Evolutionary conservation across 1,140 invertebrate species (phyloP).

Genomic region (Drosophila obscura): DNA sequence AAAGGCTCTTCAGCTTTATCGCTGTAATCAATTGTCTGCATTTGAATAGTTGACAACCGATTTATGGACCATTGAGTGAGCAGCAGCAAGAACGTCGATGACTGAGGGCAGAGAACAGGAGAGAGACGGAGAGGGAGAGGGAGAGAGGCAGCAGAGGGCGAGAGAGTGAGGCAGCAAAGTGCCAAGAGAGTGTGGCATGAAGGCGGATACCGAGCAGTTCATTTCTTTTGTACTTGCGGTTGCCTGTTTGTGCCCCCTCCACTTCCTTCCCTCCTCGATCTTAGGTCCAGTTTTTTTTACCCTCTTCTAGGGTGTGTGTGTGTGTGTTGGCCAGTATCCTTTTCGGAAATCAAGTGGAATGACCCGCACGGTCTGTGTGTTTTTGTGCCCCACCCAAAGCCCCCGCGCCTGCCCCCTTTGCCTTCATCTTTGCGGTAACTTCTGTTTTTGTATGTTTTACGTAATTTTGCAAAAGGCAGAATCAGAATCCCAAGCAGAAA

Average conservation of each 20-base stretch:
- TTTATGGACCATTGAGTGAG: conserved; percentile 80
- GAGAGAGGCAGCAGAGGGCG: background rate
- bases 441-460: conserved; percentile 82
- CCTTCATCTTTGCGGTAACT: conserved; percentile 43
- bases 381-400: conserved; percentile 10
- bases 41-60: conserved; percentile 82
- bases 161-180: conserved; percentile 3
- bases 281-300: conserved; percentile 34
- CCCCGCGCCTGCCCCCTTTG: conserved; percentile 1
- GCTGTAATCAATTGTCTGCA: conserved; percentile 82
- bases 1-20: conserved; percentile 81
- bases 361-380: conserved; percentile 62
- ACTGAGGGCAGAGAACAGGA: conserved; percentile 25
- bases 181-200: conserved; percentile 4
- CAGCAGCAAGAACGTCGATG: conserved; percentile 52
- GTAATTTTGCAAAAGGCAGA: conserved; percentile 62
- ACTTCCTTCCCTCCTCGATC: conserved; percentile 22
- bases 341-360: conserved; percentile 82
- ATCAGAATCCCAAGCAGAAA: conserved; percentile 53
- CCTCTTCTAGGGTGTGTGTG: background rate
- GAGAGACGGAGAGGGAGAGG: background rate
- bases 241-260: conserved; percentile 12
- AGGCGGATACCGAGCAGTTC: conserved; percentile 41
- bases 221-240: conserved; percentile 79
- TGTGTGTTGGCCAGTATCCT: conserved; percentile 69